These are phyloP conservation scores for Lamellibrachia satsuma DNA, from an alignment of 2,888 invertebrate genomes.

Conservation along the genomic window DNA sequence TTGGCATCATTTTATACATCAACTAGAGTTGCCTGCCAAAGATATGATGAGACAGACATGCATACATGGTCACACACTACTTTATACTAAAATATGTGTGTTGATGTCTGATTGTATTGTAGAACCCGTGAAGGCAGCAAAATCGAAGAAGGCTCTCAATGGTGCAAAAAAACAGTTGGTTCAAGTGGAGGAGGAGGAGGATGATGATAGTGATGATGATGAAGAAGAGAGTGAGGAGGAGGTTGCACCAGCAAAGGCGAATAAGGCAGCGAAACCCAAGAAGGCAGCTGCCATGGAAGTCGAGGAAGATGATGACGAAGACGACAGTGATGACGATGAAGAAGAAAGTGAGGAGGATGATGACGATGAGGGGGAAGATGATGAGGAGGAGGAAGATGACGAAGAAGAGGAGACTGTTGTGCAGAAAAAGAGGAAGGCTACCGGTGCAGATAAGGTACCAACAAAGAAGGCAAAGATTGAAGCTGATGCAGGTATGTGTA, in stretches of 20 bases:
- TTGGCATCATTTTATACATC: no score
- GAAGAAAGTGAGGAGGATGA: background rate
- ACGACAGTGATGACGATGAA: constrained; percentile 23
- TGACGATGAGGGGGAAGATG: constrained; percentile 33
- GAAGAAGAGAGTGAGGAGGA: constrained; percentile 24
- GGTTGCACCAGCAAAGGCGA: constrained; percentile 14
- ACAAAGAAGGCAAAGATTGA: constrained; percentile 31
- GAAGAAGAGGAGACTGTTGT: constrained; percentile 13
- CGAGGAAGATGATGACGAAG: constrained; percentile 29
- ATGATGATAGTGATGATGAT: constrained; percentile 22
- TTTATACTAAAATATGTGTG: background rate
- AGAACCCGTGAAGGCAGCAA: constrained; percentile 24
- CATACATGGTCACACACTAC: no score
- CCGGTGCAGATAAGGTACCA: background rate
- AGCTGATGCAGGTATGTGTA: background rate
- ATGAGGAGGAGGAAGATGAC: constrained; percentile 32
- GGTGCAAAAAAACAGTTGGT: background rate
- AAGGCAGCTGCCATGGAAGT: constrained; percentile 21
- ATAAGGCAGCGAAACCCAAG: background rate
- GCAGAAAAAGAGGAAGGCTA: constrained; percentile 25
- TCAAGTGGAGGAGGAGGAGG: background rate
- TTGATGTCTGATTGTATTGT: background rate
- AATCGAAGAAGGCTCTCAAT: constrained; percentile 24
- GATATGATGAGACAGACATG: no score
- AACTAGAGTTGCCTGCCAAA: no score